Conservation (phyloP, 1,140 invertebrate genomes). For the Aphis craccivora region DNA sequence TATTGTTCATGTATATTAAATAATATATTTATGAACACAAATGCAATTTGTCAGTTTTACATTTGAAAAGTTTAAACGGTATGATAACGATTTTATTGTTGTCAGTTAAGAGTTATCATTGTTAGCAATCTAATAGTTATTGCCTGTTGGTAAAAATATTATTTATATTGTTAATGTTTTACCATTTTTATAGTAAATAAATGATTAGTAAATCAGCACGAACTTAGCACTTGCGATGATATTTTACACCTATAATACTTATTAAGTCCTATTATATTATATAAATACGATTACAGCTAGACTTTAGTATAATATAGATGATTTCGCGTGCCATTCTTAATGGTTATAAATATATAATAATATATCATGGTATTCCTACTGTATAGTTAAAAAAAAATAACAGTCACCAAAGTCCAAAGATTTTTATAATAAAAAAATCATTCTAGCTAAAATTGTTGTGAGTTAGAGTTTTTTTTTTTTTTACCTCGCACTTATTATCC, state of each 20-base stretch:
- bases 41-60: not conserved
- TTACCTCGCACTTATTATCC: not conserved
- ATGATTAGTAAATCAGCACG: not conserved
- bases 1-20: not conserved
- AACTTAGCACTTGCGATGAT: not conserved
- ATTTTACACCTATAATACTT: not conserved
- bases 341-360: not conserved
- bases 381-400: too few species aligned
- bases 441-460: not conserved
- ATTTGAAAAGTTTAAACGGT: not conserved
- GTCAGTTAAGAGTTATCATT: not conserved
- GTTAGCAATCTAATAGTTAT: not conserved
- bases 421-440: not conserved
- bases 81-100: too few species aligned
- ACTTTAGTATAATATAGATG: not conserved
- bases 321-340: not conserved
- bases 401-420: not conserved
- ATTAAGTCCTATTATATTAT: not conserved
- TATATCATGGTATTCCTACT: not conserved
- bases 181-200: not conserved
- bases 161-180: not conserved
- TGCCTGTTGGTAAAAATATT: not conserved
- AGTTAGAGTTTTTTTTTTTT: not conserved
- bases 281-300: not conserved
- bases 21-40: not conserved